Percentiles rank a stretch among this genome's conserved stretches.
Evolutionary conservation across 2,888 invertebrate species (phyloP).

Genomic region (Fissipunctia ypsillon): DNA sequence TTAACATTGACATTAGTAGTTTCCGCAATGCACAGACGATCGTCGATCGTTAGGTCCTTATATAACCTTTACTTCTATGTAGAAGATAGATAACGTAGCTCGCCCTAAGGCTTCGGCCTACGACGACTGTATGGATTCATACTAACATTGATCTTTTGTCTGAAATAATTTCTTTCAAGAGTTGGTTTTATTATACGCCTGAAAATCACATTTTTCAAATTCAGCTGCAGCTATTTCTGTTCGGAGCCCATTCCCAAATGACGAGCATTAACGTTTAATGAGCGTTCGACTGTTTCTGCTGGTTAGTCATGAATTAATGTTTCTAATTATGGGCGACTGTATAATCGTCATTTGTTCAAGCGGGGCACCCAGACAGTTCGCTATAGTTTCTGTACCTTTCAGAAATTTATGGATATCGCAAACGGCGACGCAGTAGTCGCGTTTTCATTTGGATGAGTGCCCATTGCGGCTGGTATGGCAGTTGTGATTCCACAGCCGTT

Average conservation of each 20-base stretch:
- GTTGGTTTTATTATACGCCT: neutral
- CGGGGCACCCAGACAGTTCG: constrained; percentile 19
- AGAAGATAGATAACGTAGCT: constrained; percentile 41
- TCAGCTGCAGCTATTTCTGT: constrained; percentile 34
- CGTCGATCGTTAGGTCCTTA: constrained; percentile 13
- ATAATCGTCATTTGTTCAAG: neutral
- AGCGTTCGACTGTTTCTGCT: neutral
- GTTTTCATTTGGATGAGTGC: constrained; percentile 50
- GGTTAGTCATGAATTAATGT: constrained; percentile 16
- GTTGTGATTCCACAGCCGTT: constrained; percentile 9
- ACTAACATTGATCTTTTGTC: constrained; percentile 21
- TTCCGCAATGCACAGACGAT: constrained; percentile 42
- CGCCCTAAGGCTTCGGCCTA: constrained; percentile 51
- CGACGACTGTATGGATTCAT: constrained; percentile 53
- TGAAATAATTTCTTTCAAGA: neutral
- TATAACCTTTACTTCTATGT: constrained; percentile 24
- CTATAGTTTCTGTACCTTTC: constrained; percentile 25
- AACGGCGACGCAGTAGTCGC: constrained; percentile 15
- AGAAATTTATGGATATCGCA: constrained; percentile 36
- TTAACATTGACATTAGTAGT: constrained; percentile 51
- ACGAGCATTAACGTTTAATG: constrained; percentile 25
- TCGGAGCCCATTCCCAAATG: constrained; percentile 1
- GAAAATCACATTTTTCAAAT: neutral
- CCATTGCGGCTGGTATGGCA: constrained; percentile 27
- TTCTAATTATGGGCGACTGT: constrained; percentile 9